phyloP scores from a whole-genome alignment of 2,888 invertebrate genomes.

The Coelopa pilipes region DNA sequence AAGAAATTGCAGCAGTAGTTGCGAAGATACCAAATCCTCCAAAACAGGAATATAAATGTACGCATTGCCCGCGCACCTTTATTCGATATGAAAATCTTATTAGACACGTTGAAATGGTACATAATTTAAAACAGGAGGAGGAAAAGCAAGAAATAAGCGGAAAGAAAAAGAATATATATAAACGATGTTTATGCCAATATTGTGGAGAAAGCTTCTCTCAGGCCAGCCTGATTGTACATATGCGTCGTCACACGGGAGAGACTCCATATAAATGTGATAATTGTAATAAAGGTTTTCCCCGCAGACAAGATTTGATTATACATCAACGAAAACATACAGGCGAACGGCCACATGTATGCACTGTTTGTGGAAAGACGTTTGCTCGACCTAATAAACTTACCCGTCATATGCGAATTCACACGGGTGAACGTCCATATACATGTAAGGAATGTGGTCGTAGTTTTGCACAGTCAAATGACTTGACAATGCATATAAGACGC shows the following conservation, averaged over 20 bases:
- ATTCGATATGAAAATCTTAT: conserved; percentile 71
- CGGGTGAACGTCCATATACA: conserved; percentile 71
- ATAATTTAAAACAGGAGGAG: not conserved
- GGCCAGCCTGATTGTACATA: conserved; percentile 73
- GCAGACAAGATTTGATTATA: conserved; percentile 72
- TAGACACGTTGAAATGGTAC: conserved; percentile 62
- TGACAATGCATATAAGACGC: conserved; percentile 76
- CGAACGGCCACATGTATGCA: conserved; percentile 69
- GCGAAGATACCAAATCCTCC: conserved; percentile 28
- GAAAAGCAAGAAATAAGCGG: not conserved
- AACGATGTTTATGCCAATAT: conserved; percentile 69
- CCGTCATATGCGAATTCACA: conserved; percentile 71
- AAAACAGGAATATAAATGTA: conserved; percentile 50
- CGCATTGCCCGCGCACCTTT: conserved; percentile 66
- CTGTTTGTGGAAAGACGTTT: conserved; percentile 67
- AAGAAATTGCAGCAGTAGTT: conserved; percentile 40
- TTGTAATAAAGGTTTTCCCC: conserved; percentile 72
- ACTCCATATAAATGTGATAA: conserved; percentile 73
- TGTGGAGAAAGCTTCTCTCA: conserved; percentile 72
- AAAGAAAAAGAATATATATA: conserved; percentile 49
- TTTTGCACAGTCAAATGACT: conserved; percentile 78
- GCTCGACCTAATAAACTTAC: conserved; percentile 72
- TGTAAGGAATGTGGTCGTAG: conserved; percentile 67
- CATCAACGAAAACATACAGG: conserved; percentile 73
- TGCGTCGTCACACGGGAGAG: conserved; percentile 75